Conservation (phyloP, 2,888 invertebrate genomes). For the Chrysotoxum bicinctum region DNA sequence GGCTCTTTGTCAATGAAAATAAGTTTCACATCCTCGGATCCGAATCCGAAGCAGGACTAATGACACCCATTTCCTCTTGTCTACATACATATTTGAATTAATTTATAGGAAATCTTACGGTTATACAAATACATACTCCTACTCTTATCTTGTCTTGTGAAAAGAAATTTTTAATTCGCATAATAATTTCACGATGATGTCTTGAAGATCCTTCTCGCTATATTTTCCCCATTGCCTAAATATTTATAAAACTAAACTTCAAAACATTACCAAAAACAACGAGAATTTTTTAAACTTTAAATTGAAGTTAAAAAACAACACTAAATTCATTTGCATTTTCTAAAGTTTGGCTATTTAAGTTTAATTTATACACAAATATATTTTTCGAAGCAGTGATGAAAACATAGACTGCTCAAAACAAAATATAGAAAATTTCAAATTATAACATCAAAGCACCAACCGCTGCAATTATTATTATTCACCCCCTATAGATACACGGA, state of each 20-base stretch:
- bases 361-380: not conserved
- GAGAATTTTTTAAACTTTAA: not conserved
- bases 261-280: not conserved
- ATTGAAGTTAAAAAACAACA: not conserved
- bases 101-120: conserved; percentile 29
- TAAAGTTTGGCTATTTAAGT: not conserved
- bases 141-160: not conserved
- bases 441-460: not conserved
- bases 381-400: not conserved
- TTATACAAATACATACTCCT: not conserved
- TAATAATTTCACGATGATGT: conserved; percentile 21
- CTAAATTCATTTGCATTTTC: not conserved
- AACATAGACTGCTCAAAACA: not conserved
- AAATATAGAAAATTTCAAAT: not conserved
- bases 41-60: conserved; percentile 10
- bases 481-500: not conserved
- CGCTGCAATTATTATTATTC: not conserved
- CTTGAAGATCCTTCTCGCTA: not conserved
- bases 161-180: conserved; percentile 29
- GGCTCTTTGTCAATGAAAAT: conserved; percentile 28
- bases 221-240: not conserved
- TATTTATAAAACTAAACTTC: not conserved
- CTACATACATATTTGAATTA: conserved; percentile 25
- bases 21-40: conserved; percentile 27
- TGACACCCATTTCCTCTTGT: conserved; percentile 11